Conservation (phyloP, 2,113 vertebrate species). For the Halichoerus grypus region DNA sequence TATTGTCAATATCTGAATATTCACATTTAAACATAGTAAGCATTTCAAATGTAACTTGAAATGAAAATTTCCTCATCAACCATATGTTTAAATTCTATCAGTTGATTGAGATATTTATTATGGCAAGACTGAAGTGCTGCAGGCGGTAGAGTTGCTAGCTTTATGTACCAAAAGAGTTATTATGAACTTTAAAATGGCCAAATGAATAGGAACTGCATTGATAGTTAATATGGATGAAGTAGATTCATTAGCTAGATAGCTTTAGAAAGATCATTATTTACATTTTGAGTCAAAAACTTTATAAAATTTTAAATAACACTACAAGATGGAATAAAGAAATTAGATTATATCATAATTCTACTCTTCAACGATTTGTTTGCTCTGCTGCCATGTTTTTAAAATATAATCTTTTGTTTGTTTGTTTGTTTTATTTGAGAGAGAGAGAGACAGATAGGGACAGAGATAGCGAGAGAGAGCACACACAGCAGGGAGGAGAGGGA, state of each 20-base stretch:
- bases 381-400: not conserved
- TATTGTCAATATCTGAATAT: not conserved
- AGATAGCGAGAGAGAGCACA: too few species aligned
- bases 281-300: not conserved
- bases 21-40: not conserved
- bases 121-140: not conserved
- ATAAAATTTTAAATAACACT: conserved; percentile 6
- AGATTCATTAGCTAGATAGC: not conserved
- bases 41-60: not conserved
- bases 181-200: conserved; percentile 21
- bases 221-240: not conserved
- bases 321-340: not conserved
- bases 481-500: too few species aligned
- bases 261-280: not conserved
- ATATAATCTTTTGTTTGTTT: not conserved
- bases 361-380: not conserved
- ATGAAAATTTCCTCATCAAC: not conserved
- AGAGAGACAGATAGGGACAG: too few species aligned
- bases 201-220: not conserved
- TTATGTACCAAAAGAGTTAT: not conserved
- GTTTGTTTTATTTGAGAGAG: too few species aligned
- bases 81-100: not conserved
- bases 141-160: not conserved
- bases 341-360: not conserved
- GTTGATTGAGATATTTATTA: not conserved